These are phyloP conservation scores for Cynodonichthys magdalenae DNA, from an alignment of 2,797 vertebrate genomes.

Conservation along the genomic window DNA sequence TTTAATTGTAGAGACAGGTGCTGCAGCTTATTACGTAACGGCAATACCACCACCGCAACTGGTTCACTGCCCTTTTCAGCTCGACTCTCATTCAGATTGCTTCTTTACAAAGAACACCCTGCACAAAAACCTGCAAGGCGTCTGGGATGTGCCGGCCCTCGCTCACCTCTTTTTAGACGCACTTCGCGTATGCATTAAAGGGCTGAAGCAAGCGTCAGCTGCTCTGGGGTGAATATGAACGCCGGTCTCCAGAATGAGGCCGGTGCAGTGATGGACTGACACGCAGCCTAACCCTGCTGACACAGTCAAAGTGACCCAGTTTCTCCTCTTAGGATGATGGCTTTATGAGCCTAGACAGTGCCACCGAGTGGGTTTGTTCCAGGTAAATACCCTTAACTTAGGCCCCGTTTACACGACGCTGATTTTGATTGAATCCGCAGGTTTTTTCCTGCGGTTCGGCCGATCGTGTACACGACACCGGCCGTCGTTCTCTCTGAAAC, in stretches of 20 bases:
- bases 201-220: constrained; percentile 28
- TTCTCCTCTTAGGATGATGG: constrained; percentile 34
- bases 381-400: constrained; percentile 33
- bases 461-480: too few species aligned
- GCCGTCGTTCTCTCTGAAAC: too few species aligned
- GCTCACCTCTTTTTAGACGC: constrained; percentile 27
- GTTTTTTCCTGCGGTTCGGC: too few species aligned
- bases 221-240: neutral
- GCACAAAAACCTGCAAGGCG: constrained; percentile 28
- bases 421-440: too few species aligned
- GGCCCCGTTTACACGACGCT: too few species aligned
- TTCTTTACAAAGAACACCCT: constrained; percentile 5
- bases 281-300: constrained; percentile 11
- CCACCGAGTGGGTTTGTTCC: constrained; percentile 17
- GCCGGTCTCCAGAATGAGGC: neutral
- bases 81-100: constrained; percentile 24
- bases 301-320: constrained; percentile 27
- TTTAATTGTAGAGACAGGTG: constrained; percentile 32
- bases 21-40: constrained; percentile 28
- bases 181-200: constrained; percentile 26
- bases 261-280: constrained; percentile 28
- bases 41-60: constrained; percentile 9
- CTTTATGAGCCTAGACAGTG: constrained; percentile 35
- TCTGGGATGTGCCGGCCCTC: constrained; percentile 17
- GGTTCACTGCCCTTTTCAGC: constrained; percentile 28